phyloP scores from a whole-genome alignment of 1,140 invertebrate species.

The Samia ricini region DNA sequence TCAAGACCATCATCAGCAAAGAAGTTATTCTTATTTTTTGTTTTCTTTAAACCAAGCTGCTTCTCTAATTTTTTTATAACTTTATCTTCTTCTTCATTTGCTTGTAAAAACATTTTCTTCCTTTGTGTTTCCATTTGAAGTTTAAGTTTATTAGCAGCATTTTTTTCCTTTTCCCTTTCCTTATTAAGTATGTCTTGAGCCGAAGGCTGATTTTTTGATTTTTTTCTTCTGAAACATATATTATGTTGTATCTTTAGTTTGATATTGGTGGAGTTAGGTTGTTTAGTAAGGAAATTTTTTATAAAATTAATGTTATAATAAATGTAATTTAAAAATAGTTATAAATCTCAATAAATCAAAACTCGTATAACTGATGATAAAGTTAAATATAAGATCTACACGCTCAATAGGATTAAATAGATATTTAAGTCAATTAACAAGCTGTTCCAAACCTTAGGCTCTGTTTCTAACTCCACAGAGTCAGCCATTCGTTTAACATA shows the following conservation, averaged over 20 bases:
- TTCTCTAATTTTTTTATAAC: slow-evolving; percentile 90
- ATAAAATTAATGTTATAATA: too few species aligned
- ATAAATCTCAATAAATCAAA: too few species aligned
- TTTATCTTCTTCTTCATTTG: slow-evolving; percentile 88
- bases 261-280: not conserved
- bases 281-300: too few species aligned
- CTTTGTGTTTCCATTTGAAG: slow-evolving; percentile 72
- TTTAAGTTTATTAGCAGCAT: slow-evolving; percentile 48
- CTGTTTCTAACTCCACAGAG: slow-evolving; percentile 9
- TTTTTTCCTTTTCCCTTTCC: slow-evolving; percentile 53
- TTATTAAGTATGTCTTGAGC: slow-evolving; percentile 45
- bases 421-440: too few species aligned
- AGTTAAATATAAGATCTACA: too few species aligned
- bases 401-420: too few species aligned
- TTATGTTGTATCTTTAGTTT: not conserved
- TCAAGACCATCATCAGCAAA: slow-evolving; percentile 91
- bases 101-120: slow-evolving; percentile 81
- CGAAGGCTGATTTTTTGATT: slow-evolving; percentile 33
- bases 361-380: too few species aligned
- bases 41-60: slow-evolving; percentile 89
- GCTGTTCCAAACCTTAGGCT: slow-evolving; percentile 36
- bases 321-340: too few species aligned
- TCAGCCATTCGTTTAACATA: slow-evolving; percentile 59
- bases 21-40: slow-evolving; percentile 86
- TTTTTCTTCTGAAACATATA: slow-evolving; percentile 46